phyloP scores from a whole-genome alignment of 2,888 invertebrate species.

The Tipula helvola region DNA sequence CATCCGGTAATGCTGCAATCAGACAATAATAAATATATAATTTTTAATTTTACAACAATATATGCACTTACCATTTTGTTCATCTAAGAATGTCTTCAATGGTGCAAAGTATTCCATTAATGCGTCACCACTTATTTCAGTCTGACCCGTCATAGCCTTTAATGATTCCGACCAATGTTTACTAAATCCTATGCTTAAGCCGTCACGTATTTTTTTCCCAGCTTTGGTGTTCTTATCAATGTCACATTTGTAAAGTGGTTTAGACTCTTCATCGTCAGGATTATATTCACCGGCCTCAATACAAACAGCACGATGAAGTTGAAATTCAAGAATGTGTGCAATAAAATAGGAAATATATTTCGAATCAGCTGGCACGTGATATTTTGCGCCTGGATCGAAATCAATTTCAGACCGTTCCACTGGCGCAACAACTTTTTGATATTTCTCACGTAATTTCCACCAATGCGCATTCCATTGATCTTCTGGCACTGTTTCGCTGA shows the following conservation, averaged over 20 bases:
- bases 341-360: conserved; percentile 41
- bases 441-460: conserved; percentile 32
- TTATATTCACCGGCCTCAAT: conserved; percentile 50
- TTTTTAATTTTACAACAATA: neutral
- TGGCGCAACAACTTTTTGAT: conserved; percentile 37
- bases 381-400: conserved; percentile 39
- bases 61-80: conserved; percentile 21
- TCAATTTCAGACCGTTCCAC: conserved; percentile 28
- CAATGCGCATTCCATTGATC: conserved; percentile 37
- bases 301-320: conserved; percentile 61
- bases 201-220: conserved; percentile 45
- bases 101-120: conserved; percentile 47
- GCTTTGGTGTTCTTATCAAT: conserved; percentile 53
- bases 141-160: conserved; percentile 42
- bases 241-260: conserved; percentile 57
- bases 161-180: conserved; percentile 46
- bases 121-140: conserved; percentile 40
- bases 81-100: conserved; percentile 38
- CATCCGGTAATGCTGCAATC: neutral
- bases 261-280: conserved; percentile 40
- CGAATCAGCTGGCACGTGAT: conserved; percentile 35
- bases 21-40: neutral
- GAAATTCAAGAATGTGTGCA: conserved; percentile 63
- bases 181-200: conserved; percentile 37
- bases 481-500: conserved; percentile 31